Percentiles rank a stretch among this genome's conserved stretches.
Conservation (phyloP, 2,797 vertebrate species). For the Orientallactaga sibirica region DNA sequence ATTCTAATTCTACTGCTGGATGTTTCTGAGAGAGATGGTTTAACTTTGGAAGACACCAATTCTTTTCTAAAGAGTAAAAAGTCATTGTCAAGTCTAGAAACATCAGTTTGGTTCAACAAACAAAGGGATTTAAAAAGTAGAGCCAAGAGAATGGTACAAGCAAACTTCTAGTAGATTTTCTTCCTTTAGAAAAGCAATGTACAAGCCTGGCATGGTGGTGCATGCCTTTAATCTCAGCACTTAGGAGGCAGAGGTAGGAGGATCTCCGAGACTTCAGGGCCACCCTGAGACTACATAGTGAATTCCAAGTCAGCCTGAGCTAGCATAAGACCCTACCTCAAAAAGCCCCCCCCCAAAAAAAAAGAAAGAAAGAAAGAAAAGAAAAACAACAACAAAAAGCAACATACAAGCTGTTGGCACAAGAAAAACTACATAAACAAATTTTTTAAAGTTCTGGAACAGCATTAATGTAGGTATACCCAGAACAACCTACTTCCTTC, state of each 20-base stretch:
- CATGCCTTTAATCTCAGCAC: too few relatives aligned
- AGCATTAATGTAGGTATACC: not conserved
- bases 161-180: not conserved
- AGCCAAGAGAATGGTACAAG: not conserved
- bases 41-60: not conserved
- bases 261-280: too few relatives aligned
- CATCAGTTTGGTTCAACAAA: not conserved
- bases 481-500: not conserved
- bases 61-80: conserved; percentile 36
- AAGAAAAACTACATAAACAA: not conserved
- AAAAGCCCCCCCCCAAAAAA: too few relatives aligned
- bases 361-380: too few relatives aligned
- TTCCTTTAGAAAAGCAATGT: conserved; percentile 23
- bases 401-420: not conserved
- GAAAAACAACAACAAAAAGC: not conserved
- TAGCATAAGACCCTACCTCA: too few relatives aligned
- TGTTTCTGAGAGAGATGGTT: not conserved
- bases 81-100: conserved; percentile 18
- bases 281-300: too few relatives aligned
- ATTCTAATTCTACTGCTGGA: not conserved
- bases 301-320: too few relatives aligned
- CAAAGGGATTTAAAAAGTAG: conserved; percentile 12
- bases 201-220: too few relatives aligned
- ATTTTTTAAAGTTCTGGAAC: conserved; percentile 15
- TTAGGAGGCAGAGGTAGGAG: too few relatives aligned